These are phyloP conservation scores for Sebastolobus altivelis DNA, from an alignment of 2,797 vertebrate genomes.

Conservation along the genomic window DNA sequence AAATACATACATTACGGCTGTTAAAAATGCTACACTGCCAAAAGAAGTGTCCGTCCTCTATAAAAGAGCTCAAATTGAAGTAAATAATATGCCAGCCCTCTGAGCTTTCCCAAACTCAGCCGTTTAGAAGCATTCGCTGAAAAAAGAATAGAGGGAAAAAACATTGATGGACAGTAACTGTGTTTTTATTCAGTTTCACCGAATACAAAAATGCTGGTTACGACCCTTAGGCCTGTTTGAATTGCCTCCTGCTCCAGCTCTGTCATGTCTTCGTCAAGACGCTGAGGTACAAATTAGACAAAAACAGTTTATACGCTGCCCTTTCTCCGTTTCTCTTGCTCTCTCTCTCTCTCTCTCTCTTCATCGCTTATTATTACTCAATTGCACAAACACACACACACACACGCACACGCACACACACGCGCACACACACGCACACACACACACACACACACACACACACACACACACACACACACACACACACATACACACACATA, in stretches of 20 bases:
- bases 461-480: neutral
- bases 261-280: conserved; percentile 48
- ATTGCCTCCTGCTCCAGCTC: conserved; percentile 41
- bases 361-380: conserved; percentile 20
- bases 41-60: neutral
- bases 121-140: conserved; percentile 11
- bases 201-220: conserved; percentile 24
- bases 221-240: conserved; percentile 42
- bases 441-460: neutral
- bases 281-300: conserved; percentile 52
- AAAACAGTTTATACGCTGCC: conserved; percentile 37
- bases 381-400: neutral
- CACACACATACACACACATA: neutral
- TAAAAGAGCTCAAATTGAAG: conserved; percentile 4
- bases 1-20: neutral
- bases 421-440: neutral
- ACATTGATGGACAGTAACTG: conserved; percentile 7
- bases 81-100: conserved; percentile 2
- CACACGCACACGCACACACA: neutral
- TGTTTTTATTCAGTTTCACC: conserved; percentile 29
- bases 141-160: neutral
- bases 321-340: conserved; percentile 4
- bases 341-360: neutral
- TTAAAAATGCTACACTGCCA: neutral
- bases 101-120: neutral